A percentile compares a stretch with the other conserved stretches of the same genome.
Evolutionary conservation across 2,888 invertebrate genomes (phyloP).

Genomic region (Epiblema foenella): DNA sequence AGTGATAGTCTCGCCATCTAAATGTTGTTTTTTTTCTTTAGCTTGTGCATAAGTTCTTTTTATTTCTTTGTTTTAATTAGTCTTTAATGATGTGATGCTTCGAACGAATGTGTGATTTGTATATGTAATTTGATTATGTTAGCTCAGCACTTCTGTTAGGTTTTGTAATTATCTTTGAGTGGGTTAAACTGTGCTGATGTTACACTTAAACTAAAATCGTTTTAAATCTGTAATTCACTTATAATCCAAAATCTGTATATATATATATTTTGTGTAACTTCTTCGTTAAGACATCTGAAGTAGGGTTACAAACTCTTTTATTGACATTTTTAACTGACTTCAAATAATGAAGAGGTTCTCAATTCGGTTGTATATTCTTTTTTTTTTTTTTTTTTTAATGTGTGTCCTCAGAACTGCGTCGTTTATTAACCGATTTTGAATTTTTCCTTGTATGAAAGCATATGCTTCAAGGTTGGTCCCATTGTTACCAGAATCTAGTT

Average conservation of each 20-base stretch:
- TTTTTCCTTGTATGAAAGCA: no score
- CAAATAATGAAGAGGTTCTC: no score
- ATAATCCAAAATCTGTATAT: background rate
- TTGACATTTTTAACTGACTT: no score
- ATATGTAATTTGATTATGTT: slow-evolving; percentile 34
- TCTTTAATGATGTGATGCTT: slow-evolving; percentile 54
- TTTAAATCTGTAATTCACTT: background rate
- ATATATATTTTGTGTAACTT: background rate
- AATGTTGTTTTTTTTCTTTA: slow-evolving; percentile 63
- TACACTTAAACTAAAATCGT: background rate
- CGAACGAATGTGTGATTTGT: slow-evolving; percentile 47
- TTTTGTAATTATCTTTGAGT: background rate
- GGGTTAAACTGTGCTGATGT: slow-evolving; percentile 2
- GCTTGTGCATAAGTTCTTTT: slow-evolving; percentile 72
- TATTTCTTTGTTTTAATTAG: slow-evolving; percentile 56
- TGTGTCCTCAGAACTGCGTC: no score
- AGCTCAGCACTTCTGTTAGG: background rate
- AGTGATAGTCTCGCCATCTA: slow-evolving; percentile 27
- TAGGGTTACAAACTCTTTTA: background rate
- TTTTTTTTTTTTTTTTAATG: no score
- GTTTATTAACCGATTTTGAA: no score
- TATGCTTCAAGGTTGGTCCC: no score
- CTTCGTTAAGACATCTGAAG: background rate
- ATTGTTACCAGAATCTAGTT: no score
- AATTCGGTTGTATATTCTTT: no score